These are phyloP conservation scores for Acanthosepion lycidas DNA, from an alignment of 2,888 invertebrate species.

Conservation along the genomic window DNA sequence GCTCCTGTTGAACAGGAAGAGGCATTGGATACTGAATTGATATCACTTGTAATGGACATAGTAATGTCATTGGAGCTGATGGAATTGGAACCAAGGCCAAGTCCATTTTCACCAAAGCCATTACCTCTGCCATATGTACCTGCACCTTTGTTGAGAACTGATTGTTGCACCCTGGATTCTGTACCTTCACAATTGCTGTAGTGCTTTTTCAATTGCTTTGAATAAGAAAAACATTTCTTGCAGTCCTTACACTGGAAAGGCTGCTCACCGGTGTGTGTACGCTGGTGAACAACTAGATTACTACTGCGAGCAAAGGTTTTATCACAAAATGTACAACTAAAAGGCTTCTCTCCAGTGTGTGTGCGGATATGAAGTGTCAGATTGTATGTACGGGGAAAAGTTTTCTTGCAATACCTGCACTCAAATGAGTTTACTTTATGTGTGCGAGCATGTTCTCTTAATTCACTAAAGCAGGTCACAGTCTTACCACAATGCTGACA, in stretches of 20 bases:
- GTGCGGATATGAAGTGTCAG: not conserved
- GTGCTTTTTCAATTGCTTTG: conserved; percentile 38
- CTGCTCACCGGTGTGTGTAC: not conserved
- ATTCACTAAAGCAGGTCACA: conserved; percentile 40
- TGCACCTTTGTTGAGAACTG: not conserved
- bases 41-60: conserved; percentile 39
- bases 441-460: conserved; percentile 39
- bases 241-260: conserved; percentile 42
- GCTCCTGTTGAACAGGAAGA: conserved; percentile 2
- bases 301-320: no score
- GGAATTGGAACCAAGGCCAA: not conserved
- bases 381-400: conserved; percentile 39
- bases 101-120: not conserved
- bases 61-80: not conserved
- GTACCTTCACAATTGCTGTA: not conserved
- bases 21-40: conserved; percentile 35
- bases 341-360: no score
- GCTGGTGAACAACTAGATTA: no score
- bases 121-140: not conserved
- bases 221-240: conserved; percentile 42
- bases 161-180: not conserved
- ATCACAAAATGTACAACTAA: no score
- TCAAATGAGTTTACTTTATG: conserved; percentile 42
- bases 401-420: conserved; percentile 37
- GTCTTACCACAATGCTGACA: conserved; percentile 41